Conservation (phyloP, 2,888 invertebrate species). For the Altica lythri region DNA sequence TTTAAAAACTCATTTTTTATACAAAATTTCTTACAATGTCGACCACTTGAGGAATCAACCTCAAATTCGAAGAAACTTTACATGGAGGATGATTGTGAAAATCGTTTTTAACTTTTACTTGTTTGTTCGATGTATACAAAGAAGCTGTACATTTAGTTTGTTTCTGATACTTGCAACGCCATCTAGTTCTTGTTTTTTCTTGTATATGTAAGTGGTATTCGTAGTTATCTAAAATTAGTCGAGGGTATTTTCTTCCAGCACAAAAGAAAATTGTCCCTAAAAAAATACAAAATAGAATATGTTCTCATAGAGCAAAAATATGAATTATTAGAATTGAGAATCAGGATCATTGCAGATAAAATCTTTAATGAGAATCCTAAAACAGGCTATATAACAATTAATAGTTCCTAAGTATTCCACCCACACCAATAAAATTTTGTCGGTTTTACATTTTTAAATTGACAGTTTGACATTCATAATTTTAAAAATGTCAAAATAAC, state of each 20-base stretch:
- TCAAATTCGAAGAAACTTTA: constrained; percentile 1
- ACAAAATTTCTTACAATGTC: constrained; percentile 16
- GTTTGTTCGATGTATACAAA: constrained; percentile 28
- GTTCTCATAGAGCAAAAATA: too few species aligned
- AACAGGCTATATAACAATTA: too few species aligned
- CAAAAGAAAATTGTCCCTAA: constrained; percentile 36
- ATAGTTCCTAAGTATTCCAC: too few species aligned
- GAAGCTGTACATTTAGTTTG: constrained; percentile 29
- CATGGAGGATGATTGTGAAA: constrained; percentile 23
- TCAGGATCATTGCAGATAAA: too few species aligned
- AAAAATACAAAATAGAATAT: too few species aligned
- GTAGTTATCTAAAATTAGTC: constrained; percentile 34
- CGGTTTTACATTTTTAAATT: too few species aligned
- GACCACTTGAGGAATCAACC: constrained; percentile 19
- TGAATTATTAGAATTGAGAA: too few species aligned
- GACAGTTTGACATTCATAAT: too few species aligned
- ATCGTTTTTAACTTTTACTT: constrained; percentile 20
- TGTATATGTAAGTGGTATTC: constrained; percentile 35
- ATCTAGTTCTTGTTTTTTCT: constrained; percentile 32
- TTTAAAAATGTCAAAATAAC: too few species aligned
- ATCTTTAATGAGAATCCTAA: too few species aligned
- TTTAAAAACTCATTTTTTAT: too few species aligned
- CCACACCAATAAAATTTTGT: too few species aligned
- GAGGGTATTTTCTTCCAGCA: constrained; percentile 38
- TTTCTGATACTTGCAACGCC: constrained; percentile 33